Base-by-base conservation (phyloP, 2,888 invertebrate genomes). In the Gonocerus acuteangulatus region DNA sequence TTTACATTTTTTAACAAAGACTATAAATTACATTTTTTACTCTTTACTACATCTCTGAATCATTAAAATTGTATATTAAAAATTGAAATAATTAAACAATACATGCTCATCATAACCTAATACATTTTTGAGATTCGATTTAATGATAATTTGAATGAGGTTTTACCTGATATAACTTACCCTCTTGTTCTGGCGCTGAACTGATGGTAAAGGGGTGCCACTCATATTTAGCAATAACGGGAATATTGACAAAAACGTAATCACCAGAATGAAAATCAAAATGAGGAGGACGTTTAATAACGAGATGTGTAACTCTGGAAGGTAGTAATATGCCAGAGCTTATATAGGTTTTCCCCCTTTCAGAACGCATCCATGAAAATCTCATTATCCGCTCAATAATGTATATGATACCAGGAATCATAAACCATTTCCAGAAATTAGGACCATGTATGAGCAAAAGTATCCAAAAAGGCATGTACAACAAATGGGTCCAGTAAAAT, bases 141-240 rank as follows among this genome's bases (percentile, higher is more conserved):
- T n/a, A n/a, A n/a, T n/a, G n/a, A n/a, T n/a, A n/a, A n/a, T n/a
- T n/a, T n/a, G n/a, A n/a, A n/a, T n/a, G n/a, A n/a, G n/a, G n/a
- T n/a, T n/a, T n/a, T n/a, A n/a, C n/a, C n/a, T n/a, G n/a, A n/a
- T n/a, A n/a, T n/a, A n/a, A 22, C 49, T 68, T 70, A 85, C 90
- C 89, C 78, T 89, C 87, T 72, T 92, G 87, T 73, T 95, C 95
- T 0, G 95, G 95, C 6, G 95, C 93, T 70, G 93, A 93, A 77
- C 94, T 95, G 67, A 95, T 88, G 1, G 95, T 95, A 71, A 96
- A 95, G 0, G 95, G 95, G 80, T 95, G 95, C 95, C 95, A 95
- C 75, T 96, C 95, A 71, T 91, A 91, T 61, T 84, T 83, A 1
- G 95, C 94, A 63, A 95, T 92, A 4, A 84, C 84, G 0, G 95